phyloP scores from a whole-genome alignment of 2,113 vertebrate species.

The Scytalopus superciliaris region DNA sequence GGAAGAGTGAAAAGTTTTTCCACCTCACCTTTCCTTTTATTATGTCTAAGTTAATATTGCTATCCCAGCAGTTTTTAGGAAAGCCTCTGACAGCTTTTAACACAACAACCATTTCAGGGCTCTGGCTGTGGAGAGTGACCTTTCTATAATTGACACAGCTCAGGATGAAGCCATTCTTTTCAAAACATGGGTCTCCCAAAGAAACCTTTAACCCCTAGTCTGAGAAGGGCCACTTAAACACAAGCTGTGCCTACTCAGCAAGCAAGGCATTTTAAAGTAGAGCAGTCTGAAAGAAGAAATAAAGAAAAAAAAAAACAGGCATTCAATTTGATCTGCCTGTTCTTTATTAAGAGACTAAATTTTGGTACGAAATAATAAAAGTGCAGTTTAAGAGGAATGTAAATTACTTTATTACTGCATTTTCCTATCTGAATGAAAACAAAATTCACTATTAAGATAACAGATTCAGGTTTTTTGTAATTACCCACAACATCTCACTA shows the following conservation, averaged over 20 bases:
- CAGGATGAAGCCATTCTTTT: constrained; percentile 66
- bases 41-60: constrained; percentile 51
- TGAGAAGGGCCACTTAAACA: constrained; percentile 43
- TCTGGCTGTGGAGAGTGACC: constrained; percentile 66
- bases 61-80: constrained; percentile 61
- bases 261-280: constrained; percentile 39
- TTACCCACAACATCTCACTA: neutral
- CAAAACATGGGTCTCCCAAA: constrained; percentile 50
- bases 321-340: constrained; percentile 26
- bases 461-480: constrained; percentile 9
- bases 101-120: constrained; percentile 62
- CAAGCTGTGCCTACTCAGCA: constrained; percentile 61
- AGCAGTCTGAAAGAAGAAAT: neutral
- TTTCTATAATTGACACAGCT: constrained; percentile 68
- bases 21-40: constrained; percentile 20
- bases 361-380: constrained; percentile 18
- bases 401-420: constrained; percentile 23
- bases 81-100: constrained; percentile 65
- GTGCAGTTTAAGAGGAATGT: constrained; percentile 8
- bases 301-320: neutral
- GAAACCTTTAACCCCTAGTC: constrained; percentile 62
- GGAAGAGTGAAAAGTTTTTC: constrained; percentile 29
- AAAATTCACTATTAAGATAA: constrained; percentile 34
- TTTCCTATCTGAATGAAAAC: constrained; percentile 14
- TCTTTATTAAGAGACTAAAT: constrained; percentile 31